Evolutionary conservation across 2,888 invertebrate species (phyloP).

Genomic region (Agrilus mali): DNA sequence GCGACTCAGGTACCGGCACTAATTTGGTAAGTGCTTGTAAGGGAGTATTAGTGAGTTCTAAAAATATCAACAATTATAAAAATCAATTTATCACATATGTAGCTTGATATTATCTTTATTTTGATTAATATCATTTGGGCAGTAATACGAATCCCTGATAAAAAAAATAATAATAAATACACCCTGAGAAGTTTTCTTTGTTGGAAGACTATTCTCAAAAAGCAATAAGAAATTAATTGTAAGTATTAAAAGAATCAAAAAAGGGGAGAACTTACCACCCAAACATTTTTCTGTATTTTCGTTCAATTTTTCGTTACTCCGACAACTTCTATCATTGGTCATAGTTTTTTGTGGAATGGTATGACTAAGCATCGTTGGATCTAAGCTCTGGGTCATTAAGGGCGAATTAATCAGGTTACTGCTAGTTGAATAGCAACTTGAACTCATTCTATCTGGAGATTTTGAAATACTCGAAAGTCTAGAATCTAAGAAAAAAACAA

Average conservation of each 20-base stretch:
- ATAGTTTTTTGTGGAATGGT: slow-evolving; percentile 26
- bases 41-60: slow-evolving; percentile 39
- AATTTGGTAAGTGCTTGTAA: slow-evolving; percentile 74
- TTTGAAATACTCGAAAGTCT: slow-evolving; percentile 35
- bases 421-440: slow-evolving; percentile 49
- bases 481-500: slow-evolving; percentile 26
- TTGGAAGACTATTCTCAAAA: too few species aligned
- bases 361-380: slow-evolving; percentile 41
- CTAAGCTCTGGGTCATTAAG: slow-evolving; percentile 51
- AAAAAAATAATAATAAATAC: too few species aligned
- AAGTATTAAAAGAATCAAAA: too few species aligned
- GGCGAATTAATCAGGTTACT: slow-evolving; percentile 22
- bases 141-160: too few species aligned
- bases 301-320: slow-evolving; percentile 15
- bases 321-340: slow-evolving; percentile 8
- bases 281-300: slow-evolving; percentile 22
- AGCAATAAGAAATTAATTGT: too few species aligned
- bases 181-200: too few species aligned
- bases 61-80: slow-evolving; percentile 17
- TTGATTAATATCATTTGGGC: too few species aligned
- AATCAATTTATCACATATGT: too few species aligned
- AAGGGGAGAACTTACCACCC: slow-evolving; percentile 18
- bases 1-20: slow-evolving; percentile 76
- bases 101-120: too few species aligned
- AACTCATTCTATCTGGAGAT: slow-evolving; percentile 62